Evolutionary conservation across 2,113 vertebrate species (phyloP).

Genomic region (Tinamus guttatus): DNA sequence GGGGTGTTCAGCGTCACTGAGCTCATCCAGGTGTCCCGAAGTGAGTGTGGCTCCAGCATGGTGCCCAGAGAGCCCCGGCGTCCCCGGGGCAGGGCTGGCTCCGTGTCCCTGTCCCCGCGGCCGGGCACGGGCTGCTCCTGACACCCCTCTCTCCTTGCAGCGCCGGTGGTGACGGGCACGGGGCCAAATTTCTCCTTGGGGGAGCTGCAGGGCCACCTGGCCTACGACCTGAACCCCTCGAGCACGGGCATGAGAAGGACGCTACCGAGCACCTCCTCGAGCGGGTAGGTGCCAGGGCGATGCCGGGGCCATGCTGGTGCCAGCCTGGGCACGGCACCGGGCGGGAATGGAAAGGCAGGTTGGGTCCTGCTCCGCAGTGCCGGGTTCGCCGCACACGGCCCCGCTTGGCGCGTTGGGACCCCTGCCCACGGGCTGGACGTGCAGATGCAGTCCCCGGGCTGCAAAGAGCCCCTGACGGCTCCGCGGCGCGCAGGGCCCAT

Average conservation of each 20-base stretch:
- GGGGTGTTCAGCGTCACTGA: slow-evolving; percentile 99
- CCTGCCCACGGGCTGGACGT: neutral
- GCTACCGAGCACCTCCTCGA: slow-evolving; percentile 94
- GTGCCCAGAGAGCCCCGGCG: neutral
- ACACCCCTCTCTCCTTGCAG: slow-evolving; percentile 62
- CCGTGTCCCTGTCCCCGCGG: neutral
- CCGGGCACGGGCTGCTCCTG: no score
- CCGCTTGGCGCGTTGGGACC: neutral
- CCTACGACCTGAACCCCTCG: slow-evolving; percentile 95
- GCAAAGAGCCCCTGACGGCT: no score
- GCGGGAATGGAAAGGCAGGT: neutral
- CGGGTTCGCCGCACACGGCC: neutral
- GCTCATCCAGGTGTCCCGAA: slow-evolving; percentile 96
- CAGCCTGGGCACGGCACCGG: fast-evolving
- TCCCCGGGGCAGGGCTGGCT: neutral
- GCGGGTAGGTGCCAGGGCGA: slow-evolving; percentile 81
- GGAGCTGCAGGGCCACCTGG: slow-evolving; percentile 96
- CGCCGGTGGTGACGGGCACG: slow-evolving; percentile 91
- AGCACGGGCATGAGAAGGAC: slow-evolving; percentile 91
- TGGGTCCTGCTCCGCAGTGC: neutral
- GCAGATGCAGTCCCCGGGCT: neutral
- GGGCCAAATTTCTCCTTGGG: slow-evolving; percentile 96
- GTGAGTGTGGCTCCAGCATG: slow-evolving; percentile 79
- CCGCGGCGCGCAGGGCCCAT: no score
- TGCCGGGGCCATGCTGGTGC: neutral